phyloP scores from a whole-genome alignment of 2,113 vertebrate genomes.

The Rafetus swinhoei region DNA sequence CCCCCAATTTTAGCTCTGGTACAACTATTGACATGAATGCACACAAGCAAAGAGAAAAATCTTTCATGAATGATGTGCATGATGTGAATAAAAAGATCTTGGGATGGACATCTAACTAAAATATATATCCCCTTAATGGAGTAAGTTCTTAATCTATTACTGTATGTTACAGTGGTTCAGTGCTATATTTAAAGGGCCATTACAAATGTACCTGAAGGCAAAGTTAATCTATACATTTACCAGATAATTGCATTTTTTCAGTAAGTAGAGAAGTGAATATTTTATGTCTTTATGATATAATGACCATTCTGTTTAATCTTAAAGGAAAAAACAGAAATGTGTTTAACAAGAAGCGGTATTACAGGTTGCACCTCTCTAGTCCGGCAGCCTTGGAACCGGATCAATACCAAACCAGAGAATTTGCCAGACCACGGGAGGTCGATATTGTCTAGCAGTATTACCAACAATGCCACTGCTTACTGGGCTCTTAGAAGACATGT shows the following conservation, averaged over 20 bases:
- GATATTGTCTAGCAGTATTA: too few relatives aligned
- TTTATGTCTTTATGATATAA: constrained; percentile 72
- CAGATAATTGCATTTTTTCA: constrained; percentile 66
- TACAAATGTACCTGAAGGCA: constrained; percentile 69
- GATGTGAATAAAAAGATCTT: constrained; percentile 12
- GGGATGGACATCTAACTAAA: constrained; percentile 48
- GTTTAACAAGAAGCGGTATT: constrained; percentile 18
- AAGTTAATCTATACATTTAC: constrained; percentile 71
- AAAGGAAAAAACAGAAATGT: constrained; percentile 49
- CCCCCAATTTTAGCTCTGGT: constrained; percentile 25
- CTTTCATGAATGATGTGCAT: not conserved
- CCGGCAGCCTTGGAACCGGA: too few relatives aligned
- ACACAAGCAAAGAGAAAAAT: constrained; percentile 17
- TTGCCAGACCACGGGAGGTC: too few relatives aligned
- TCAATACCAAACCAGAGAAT: too few relatives aligned
- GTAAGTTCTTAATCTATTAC: constrained; percentile 35
- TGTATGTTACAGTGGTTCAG: constrained; percentile 14
- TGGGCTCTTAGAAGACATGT: too few relatives aligned
- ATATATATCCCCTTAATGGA: constrained; percentile 21
- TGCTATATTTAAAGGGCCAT: constrained; percentile 64
- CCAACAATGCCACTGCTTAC: too few relatives aligned
- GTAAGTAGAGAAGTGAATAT: constrained; percentile 54
- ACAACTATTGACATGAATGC: constrained; percentile 20
- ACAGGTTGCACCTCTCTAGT: too few relatives aligned
- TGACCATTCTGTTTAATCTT: constrained; percentile 66